Evolutionary conservation across 2,113 vertebrate genomes (phyloP).

Genomic region (Caloenas nicobarica): DNA sequence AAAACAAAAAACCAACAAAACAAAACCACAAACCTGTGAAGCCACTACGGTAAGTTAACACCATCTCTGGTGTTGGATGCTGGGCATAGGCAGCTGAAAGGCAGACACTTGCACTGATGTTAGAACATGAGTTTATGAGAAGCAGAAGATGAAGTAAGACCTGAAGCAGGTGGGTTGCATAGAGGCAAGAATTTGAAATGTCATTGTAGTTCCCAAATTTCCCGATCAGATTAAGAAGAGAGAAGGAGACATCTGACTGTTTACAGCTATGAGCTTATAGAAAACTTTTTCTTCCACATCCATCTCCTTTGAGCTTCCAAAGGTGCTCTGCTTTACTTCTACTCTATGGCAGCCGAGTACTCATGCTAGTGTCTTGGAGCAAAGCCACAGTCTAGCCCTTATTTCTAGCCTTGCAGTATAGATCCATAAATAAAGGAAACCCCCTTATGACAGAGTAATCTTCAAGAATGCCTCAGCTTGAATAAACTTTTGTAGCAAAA

Average conservation of each 20-base stretch:
- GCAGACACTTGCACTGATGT: not conserved
- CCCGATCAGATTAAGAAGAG: not conserved
- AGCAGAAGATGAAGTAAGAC: not conserved
- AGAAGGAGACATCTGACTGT: not conserved
- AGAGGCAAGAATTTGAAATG: not conserved
- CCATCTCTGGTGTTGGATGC: not conserved
- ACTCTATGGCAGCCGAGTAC: not conserved
- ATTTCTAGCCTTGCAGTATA: not conserved
- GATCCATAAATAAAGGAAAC: conserved; percentile 5
- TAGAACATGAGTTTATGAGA: not conserved
- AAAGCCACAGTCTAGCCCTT: not conserved
- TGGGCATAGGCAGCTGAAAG: not conserved
- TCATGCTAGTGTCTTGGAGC: not conserved
- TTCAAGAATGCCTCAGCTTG: not conserved
- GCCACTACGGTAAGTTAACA: not conserved
- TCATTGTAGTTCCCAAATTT: not conserved
- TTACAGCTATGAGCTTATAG: not conserved
- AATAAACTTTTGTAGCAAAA: not conserved
- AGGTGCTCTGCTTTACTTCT: not conserved
- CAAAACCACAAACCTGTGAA: not conserved
- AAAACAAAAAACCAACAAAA: no score
- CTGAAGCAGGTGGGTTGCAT: not conserved
- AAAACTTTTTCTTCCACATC: not conserved
- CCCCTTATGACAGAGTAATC: not conserved
- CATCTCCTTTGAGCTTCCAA: not conserved